Percentiles rank a stretch among this genome's conserved stretches.
phyloP scores from a whole-genome alignment of 2,888 invertebrate genomes.

The Andrena haemorrhoa region DNA sequence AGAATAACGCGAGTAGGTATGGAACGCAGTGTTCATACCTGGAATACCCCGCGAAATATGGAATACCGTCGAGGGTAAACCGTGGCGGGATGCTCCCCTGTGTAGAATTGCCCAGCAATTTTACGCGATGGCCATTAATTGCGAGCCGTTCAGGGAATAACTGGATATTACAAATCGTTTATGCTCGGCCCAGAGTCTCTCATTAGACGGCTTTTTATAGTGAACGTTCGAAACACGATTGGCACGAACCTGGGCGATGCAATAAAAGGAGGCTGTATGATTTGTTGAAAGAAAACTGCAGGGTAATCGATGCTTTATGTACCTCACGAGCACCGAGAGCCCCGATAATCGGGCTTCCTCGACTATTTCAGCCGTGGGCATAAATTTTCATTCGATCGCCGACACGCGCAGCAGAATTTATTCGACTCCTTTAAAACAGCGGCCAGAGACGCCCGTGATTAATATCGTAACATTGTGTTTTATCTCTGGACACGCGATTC shows the following conservation, averaged over 20 bases:
- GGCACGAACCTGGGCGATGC: conserved; percentile 10
- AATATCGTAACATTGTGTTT: conserved; percentile 28
- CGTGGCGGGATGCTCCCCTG: conserved; percentile 43
- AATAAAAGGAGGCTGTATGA: neutral
- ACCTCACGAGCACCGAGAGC: conserved; percentile 18
- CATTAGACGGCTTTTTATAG: conserved; percentile 63
- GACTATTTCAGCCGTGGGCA: conserved; percentile 19
- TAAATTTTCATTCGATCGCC: conserved; percentile 22
- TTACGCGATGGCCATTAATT: conserved; percentile 72
- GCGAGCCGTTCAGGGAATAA: conserved; percentile 67
- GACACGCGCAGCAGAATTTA: conserved; percentile 14
- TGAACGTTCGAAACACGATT: conserved; percentile 35
- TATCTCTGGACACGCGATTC: conserved; percentile 3
- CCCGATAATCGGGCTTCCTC: conserved; percentile 38
- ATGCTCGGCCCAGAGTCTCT: conserved; percentile 59
- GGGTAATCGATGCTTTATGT: conserved; percentile 39
- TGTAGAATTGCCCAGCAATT: conserved; percentile 65
- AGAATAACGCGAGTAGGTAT: neutral
- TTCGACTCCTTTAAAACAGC: neutral
- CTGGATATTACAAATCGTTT: conserved; percentile 74
- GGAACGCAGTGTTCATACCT: neutral
- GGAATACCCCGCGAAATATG: conserved; percentile 38
- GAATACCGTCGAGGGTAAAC: conserved; percentile 26
- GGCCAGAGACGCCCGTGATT: conserved; percentile 3
- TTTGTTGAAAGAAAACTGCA: conserved; percentile 17